These are phyloP conservation scores for Venturia canescens DNA, from an alignment of 1,140 invertebrate genomes.

Conservation along the genomic window DNA sequence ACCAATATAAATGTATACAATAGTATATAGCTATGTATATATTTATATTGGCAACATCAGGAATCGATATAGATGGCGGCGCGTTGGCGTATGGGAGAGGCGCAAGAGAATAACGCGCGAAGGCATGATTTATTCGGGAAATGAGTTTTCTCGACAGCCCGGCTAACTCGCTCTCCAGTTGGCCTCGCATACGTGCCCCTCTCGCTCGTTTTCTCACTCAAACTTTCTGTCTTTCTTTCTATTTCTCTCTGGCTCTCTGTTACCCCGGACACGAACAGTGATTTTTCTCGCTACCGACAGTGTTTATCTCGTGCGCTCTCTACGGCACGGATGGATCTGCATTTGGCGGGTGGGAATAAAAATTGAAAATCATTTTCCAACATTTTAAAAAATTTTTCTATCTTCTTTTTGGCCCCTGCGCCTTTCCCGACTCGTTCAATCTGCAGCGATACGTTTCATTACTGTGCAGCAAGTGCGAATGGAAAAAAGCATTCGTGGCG, in stretches of 20 bases:
- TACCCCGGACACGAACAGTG: neutral
- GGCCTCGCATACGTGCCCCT: neutral
- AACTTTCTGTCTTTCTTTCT: slow-evolving; percentile 43
- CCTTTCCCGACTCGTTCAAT: too few species aligned
- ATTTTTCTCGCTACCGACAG: neutral
- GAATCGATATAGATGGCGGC: slow-evolving; percentile 38
- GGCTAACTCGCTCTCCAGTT: neutral
- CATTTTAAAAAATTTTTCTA: too few species aligned
- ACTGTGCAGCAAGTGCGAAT: too few species aligned
- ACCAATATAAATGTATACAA: too few species aligned
- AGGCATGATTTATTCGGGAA: slow-evolving; percentile 64
- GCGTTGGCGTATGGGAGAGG: neutral
- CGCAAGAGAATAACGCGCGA: slow-evolving; percentile 35
- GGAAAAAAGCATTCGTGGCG: too few species aligned
- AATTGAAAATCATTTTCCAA: too few species aligned
- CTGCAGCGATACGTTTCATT: too few species aligned
- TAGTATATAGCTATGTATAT: neutral
- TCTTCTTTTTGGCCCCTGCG: too few species aligned
- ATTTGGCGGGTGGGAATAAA: too few species aligned
- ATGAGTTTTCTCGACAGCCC: slow-evolving; percentile 62
- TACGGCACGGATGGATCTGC: too few species aligned
- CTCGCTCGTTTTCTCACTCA: slow-evolving; percentile 19
- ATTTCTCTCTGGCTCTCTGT: too few species aligned
- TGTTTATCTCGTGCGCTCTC: neutral
- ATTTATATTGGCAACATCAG: slow-evolving; percentile 19